Evolutionary conservation across 1,140 invertebrate genomes (phyloP).

Genomic region (Lucilia sericata): DNA sequence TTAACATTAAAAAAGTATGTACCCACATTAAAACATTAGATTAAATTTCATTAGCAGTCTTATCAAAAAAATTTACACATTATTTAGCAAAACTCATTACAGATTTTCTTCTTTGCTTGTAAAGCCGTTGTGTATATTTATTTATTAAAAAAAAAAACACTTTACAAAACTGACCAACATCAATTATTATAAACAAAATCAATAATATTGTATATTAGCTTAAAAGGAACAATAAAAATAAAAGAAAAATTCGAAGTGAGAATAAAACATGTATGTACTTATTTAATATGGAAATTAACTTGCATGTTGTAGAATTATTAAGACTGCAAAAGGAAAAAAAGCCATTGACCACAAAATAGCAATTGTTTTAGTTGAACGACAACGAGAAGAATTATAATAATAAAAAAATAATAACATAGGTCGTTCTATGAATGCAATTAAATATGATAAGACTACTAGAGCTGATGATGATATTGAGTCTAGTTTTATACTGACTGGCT

Average conservation of each 20-base stretch:
- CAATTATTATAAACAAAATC: constrained; percentile 3
- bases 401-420: constrained; percentile 1
- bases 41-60: too few relatives aligned
- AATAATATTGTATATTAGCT: background rate
- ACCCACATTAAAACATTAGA: too few relatives aligned
- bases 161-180: constrained; percentile 12
- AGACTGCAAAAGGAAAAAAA: background rate
- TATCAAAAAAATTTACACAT: too few relatives aligned
- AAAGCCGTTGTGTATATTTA: background rate
- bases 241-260: too few relatives aligned
- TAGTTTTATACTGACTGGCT: too few relatives aligned
- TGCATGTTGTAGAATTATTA: too few relatives aligned
- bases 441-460: background rate
- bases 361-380: background rate
- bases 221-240: too few relatives aligned
- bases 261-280: too few relatives aligned
- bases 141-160: background rate
- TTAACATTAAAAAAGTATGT: too few relatives aligned
- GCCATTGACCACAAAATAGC: background rate
- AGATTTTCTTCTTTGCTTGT: too few relatives aligned
- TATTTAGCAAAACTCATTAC: too few relatives aligned
- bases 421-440: background rate
- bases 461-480: background rate
- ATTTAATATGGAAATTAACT: too few relatives aligned
- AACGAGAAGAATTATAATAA: background rate